These are phyloP conservation scores for Hyaena hyaena DNA, from an alignment of 2,113 vertebrate genomes.

Conservation along the genomic window DNA sequence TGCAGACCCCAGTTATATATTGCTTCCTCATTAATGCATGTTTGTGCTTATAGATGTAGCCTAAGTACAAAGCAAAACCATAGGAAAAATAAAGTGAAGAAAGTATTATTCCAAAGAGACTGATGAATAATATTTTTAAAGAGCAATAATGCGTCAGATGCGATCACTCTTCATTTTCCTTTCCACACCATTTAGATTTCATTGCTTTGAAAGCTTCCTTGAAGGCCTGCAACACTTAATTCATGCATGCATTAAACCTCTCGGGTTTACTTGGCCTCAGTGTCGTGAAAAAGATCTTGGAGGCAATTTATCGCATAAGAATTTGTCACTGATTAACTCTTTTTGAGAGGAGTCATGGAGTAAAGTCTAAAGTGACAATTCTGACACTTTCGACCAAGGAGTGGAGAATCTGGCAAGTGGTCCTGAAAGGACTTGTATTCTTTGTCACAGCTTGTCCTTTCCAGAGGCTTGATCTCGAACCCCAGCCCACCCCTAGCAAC, in stretches of 20 bases:
- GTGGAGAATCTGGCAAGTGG: background rate
- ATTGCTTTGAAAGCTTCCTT: conserved; percentile 64
- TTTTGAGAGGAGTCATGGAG: conserved; percentile 63
- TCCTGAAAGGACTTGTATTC: background rate
- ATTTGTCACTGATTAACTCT: conserved; percentile 73
- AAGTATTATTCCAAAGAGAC: background rate
- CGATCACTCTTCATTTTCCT: conserved; percentile 58
- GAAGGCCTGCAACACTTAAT: conserved; percentile 61
- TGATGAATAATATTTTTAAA: conserved; percentile 35
- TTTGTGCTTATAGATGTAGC: background rate
- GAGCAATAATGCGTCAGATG: conserved; percentile 28
- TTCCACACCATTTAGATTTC: conserved; percentile 73
- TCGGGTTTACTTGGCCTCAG: conserved; percentile 63
- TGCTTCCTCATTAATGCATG: background rate
- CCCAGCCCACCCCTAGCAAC: accelerated
- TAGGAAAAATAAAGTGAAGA: conserved; percentile 12
- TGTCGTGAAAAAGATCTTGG: conserved; percentile 48
- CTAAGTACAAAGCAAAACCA: conserved; percentile 37
- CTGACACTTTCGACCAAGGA: conserved; percentile 42
- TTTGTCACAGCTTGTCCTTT: background rate
- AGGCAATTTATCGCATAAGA: conserved; percentile 71
- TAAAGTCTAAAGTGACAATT: conserved; percentile 68
- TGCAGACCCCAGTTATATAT: background rate
- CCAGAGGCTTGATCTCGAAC: background rate
- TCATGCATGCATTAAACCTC: conserved; percentile 67